phyloP scores from a whole-genome alignment of 1,140 invertebrate species.

The Panulirus ornatus region DNA sequence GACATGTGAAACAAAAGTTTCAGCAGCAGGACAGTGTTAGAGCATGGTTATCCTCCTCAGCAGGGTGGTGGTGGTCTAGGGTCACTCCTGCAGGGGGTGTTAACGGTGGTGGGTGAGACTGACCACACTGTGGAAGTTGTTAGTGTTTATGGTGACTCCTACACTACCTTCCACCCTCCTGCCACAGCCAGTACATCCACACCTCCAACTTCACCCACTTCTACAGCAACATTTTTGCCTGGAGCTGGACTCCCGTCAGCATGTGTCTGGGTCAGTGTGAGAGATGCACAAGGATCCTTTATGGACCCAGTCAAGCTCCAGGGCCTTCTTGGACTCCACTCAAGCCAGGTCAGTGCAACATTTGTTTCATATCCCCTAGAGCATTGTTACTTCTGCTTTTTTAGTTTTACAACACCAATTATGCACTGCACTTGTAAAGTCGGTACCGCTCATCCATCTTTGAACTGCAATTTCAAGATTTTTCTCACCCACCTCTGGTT shows the following conservation, averaged over 20 bases:
- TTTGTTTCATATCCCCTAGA: too few species aligned
- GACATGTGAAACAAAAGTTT: too few species aligned
- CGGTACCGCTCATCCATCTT: too few species aligned
- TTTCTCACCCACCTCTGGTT: too few species aligned
- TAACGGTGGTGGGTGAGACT: not conserved
- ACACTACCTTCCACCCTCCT: not conserved
- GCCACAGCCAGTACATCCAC: not conserved
- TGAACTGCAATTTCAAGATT: too few species aligned
- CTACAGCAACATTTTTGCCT: not conserved
- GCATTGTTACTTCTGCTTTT: too few species aligned
- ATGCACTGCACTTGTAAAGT: too few species aligned
- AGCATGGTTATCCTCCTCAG: not conserved
- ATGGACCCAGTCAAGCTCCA: slow-evolving; percentile 46
- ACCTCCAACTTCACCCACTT: not conserved
- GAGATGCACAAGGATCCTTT: slow-evolving; percentile 8
- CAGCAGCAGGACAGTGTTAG: too few species aligned
- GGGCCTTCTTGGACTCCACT: slow-evolving; percentile 42
- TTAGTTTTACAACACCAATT: too few species aligned
- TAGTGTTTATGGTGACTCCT: not conserved
- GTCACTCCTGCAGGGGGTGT: not conserved
- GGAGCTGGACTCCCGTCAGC: not conserved
- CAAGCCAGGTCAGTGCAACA: not conserved
- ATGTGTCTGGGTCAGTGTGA: slow-evolving; percentile 47
- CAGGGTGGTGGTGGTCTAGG: slow-evolving; percentile 38
- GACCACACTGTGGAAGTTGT: slow-evolving; percentile 27